phyloP scores from a whole-genome alignment of 2,113 vertebrate species.

The Petrocephalus zakoni region DNA sequence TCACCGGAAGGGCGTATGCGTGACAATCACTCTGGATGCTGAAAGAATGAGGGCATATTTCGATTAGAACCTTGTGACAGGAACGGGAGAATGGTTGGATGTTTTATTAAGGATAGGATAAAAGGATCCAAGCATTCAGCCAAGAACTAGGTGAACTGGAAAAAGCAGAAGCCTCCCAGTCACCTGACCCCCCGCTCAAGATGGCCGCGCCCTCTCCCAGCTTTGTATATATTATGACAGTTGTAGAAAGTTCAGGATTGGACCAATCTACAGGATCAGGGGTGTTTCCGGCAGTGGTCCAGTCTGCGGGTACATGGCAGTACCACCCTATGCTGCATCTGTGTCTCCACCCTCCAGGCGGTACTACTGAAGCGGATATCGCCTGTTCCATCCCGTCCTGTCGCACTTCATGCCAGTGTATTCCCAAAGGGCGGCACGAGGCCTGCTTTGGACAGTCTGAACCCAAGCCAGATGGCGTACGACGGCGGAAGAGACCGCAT shows the following conservation, averaged over 20 bases:
- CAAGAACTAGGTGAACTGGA: background rate
- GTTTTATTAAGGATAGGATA: background rate
- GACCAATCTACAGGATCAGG: background rate
- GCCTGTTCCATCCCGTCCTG: background rate
- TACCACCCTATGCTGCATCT: background rate
- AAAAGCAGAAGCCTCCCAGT: background rate
- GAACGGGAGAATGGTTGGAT: background rate
- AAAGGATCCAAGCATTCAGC: background rate
- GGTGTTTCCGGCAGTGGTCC: background rate
- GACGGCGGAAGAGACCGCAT: background rate
- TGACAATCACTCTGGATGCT: background rate
- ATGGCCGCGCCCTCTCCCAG: background rate
- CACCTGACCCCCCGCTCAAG: background rate
- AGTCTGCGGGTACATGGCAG: background rate
- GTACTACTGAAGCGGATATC: background rate
- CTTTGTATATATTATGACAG: background rate
- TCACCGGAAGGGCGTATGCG: background rate
- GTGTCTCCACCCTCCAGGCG: too few relatives aligned
- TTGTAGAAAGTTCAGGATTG: background rate
- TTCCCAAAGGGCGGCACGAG: background rate
- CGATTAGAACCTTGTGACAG: background rate
- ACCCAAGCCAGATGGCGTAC: background rate
- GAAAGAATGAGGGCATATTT: background rate
- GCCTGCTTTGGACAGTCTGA: background rate
- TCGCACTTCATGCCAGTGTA: background rate